Conservation (phyloP, 1,140 invertebrate species). For the Drosophila nikananu region DNA sequence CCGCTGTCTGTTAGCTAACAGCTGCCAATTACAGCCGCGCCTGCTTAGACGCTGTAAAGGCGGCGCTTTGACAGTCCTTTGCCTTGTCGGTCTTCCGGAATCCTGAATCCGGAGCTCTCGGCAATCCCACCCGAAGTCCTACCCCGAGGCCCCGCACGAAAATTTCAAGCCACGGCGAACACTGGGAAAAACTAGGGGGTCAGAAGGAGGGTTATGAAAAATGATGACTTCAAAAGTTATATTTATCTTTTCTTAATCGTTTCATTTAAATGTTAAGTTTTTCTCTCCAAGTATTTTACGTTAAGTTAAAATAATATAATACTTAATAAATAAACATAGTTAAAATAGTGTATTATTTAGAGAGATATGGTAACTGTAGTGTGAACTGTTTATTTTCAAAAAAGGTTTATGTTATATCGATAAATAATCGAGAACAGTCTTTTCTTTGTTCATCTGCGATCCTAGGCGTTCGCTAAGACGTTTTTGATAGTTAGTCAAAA, state of each 20-base stretch:
- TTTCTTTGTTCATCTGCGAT: too few relatives aligned
- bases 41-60: slow-evolving; percentile 66
- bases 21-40: slow-evolving; percentile 72
- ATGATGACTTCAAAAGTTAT: too few relatives aligned
- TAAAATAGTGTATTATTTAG: not conserved
- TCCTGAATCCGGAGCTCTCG: slow-evolving; percentile 1
- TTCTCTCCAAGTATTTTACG: not conserved
- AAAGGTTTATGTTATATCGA: not conserved
- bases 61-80: slow-evolving; percentile 14
- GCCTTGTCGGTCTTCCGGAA: slow-evolving; percentile 18
- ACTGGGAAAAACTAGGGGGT: slow-evolving; percentile 3
- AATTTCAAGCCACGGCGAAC: not conserved
- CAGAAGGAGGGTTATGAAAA: too few relatives aligned
- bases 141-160: not conserved
- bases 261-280: not conserved
- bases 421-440: too few relatives aligned
- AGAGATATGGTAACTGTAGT: not conserved
- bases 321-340: not conserved
- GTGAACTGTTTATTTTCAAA: not conserved
- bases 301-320: too few relatives aligned
- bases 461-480: too few relatives aligned
- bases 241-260: too few relatives aligned
- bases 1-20: slow-evolving; percentile 71
- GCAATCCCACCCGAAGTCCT: not conserved
- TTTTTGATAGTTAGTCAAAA: too few relatives aligned